A percentile compares a stretch with the other conserved stretches of the same genome.
phyloP scores from a whole-genome alignment of 2,888 invertebrate genomes.

The Lepidonotus clava region DNA sequence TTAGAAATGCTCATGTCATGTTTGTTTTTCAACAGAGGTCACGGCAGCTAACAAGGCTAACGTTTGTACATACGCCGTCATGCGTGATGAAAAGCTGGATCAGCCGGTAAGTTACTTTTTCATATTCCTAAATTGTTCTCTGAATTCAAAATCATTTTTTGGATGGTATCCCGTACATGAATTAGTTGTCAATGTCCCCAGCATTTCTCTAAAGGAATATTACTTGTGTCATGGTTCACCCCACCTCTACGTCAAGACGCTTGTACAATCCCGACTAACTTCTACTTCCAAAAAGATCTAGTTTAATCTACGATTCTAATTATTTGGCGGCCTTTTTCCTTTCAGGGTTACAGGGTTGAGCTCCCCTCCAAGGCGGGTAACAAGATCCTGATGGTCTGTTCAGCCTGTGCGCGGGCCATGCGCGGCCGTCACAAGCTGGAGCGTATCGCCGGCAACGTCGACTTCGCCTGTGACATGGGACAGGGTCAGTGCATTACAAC shows the following conservation, averaged over 20 bases:
- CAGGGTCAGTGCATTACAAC: constrained; percentile 77
- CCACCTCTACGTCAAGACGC: too few relatives aligned
- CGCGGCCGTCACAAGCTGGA: constrained; percentile 76
- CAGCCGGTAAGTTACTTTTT: constrained; percentile 79
- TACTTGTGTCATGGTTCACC: too few relatives aligned
- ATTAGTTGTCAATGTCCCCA: too few relatives aligned
- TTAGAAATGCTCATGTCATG: too few relatives aligned
- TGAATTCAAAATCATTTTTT: too few relatives aligned
- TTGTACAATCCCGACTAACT: too few relatives aligned
- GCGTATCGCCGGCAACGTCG: constrained; percentile 70
- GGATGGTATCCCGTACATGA: too few relatives aligned
- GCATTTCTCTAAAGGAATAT: too few relatives aligned
- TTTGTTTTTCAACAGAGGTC: constrained; percentile 73
- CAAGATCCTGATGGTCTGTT: constrained; percentile 72
- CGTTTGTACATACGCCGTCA: constrained; percentile 79
- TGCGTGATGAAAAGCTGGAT: constrained; percentile 74
- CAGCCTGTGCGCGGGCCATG: constrained; percentile 79
- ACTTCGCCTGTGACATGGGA: constrained; percentile 79
- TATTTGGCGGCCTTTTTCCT: too few relatives aligned
- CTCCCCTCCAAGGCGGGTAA: constrained; percentile 56
- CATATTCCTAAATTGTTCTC: too few relatives aligned
- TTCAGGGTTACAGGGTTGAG: constrained; percentile 73
- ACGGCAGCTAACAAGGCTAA: constrained; percentile 79
- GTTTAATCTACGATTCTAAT: too few relatives aligned
- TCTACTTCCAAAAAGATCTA: too few relatives aligned